Evolutionary conservation across 1,140 invertebrate genomes (phyloP).

Genomic region (Diploscapter pachys): DNA sequence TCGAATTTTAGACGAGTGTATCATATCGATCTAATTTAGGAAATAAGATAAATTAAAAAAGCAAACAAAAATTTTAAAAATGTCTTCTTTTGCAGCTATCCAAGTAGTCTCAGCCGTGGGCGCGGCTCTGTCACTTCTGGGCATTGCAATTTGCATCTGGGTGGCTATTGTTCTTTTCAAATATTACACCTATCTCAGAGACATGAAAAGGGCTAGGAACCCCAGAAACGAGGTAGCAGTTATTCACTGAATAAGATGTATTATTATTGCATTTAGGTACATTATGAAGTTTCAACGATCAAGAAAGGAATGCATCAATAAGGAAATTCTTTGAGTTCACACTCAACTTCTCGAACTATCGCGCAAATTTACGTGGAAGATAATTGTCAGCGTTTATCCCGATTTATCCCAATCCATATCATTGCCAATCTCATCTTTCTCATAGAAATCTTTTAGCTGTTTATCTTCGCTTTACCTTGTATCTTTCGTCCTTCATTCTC

Average conservation of each 20-base stretch:
- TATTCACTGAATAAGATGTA: no score
- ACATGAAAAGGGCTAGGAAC: conserved; percentile 26
- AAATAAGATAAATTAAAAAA: not conserved
- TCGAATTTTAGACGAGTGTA: not conserved
- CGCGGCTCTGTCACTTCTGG: not conserved
- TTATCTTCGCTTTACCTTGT: no score
- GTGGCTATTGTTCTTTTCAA: conserved; percentile 27
- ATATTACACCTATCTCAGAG: conserved; percentile 25
- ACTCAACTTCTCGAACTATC: not conserved
- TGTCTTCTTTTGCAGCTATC: conserved; percentile 15
- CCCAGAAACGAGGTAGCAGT: conserved; percentile 20
- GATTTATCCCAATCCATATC: not conserved
- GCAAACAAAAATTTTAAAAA: not conserved
- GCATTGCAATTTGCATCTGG: conserved; percentile 21
- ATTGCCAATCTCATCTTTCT: not conserved
- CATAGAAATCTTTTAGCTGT: not conserved
- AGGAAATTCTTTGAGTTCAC: not conserved
- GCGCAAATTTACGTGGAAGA: not conserved
- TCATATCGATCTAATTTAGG: not conserved
- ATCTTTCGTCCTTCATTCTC: no score
- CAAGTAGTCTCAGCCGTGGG: conserved; percentile 21
- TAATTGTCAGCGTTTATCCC: not conserved
- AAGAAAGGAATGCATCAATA: conserved; percentile 15
- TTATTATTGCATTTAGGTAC: not conserved
- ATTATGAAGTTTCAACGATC: not conserved